These are phyloP conservation scores for Aplysina aerophoba DNA, from an alignment of 37 sponge, comb jelly and placozoan species.

Conservation along the genomic window DNA sequence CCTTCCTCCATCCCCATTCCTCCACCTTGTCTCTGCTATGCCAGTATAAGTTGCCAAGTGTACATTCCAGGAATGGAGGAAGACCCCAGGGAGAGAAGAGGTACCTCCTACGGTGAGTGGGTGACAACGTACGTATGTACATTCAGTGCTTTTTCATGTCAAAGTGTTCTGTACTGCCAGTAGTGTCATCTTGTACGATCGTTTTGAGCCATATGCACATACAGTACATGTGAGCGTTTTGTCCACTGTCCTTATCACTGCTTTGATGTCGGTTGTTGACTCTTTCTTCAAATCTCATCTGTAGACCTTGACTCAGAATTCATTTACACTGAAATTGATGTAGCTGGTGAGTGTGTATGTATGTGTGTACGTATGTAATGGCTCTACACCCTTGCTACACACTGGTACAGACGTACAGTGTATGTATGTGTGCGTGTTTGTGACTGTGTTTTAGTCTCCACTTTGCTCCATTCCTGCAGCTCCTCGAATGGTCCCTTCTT, in stretches of 20 bases:
- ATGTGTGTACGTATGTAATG: not conserved
- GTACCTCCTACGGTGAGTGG: not conserved
- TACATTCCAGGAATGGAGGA: constrained; percentile 7
- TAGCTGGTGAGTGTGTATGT: not conserved
- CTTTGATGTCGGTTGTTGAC: not conserved
- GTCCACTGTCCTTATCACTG: not conserved
- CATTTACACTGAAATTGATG: not conserved
- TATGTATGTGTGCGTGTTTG: constrained; percentile 26
- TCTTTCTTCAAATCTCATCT: not conserved
- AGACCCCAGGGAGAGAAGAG: not conserved
- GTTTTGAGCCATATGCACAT: no score
- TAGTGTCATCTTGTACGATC: no score
- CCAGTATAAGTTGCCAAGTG: constrained; percentile 5
- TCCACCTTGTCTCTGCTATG: not conserved
- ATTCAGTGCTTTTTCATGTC: no score
- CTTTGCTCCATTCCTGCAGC: not conserved
- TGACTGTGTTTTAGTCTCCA: not conserved
- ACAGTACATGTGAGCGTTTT: not conserved
- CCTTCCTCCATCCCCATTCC: no score
- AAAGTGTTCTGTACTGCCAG: no score
- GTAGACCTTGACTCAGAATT: not conserved
- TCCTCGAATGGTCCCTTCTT: constrained; percentile 5
- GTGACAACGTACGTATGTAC: no score
- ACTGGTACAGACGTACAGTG: no score
- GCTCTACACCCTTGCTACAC: not conserved